A percentile compares a stretch with the other conserved stretches of the same genome.
Conservation (phyloP, 2,888 invertebrate species). For the Euzophera pinguis region DNA sequence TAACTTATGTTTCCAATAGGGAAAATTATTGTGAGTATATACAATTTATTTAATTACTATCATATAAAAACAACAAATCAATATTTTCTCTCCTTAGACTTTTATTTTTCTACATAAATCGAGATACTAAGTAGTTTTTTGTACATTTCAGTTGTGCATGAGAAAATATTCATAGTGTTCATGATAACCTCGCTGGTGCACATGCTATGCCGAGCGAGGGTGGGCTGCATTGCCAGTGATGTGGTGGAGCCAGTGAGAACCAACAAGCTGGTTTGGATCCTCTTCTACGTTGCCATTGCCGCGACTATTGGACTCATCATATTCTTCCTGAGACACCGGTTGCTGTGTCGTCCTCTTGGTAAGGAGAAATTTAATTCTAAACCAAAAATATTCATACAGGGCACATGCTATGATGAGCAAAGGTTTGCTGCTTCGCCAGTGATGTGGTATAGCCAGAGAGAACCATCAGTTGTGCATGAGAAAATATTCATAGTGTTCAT, state of each 20-base stretch:
- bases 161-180: slow-evolving; percentile 94
- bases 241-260: slow-evolving; percentile 77
- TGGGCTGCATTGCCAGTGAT: slow-evolving; percentile 63
- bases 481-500: slow-evolving; percentile 95
- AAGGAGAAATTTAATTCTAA: no score
- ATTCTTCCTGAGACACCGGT: slow-evolving; percentile 93
- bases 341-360: slow-evolving; percentile 95
- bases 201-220: slow-evolving; percentile 82
- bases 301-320: slow-evolving; percentile 90
- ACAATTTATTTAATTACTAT: neutral
- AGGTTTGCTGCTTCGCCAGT: no score
- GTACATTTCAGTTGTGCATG: slow-evolving; percentile 87
- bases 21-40: slow-evolving; percentile 96
- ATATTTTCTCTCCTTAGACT: no score
- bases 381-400: no score
- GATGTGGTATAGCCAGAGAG: no score
- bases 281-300: slow-evolving; percentile 87
- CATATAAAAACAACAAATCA: no score
- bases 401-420: no score
- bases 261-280: slow-evolving; percentile 83
- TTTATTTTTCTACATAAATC: no score
- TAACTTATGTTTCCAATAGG: slow-evolving; percentile 95
- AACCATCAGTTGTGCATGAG: slow-evolving; percentile 93
- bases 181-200: slow-evolving; percentile 91
- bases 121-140: no score